These are phyloP conservation scores for Acyrthosiphon pisum DNA, from an alignment of 1,140 invertebrate genomes.

Conservation along the genomic window DNA sequence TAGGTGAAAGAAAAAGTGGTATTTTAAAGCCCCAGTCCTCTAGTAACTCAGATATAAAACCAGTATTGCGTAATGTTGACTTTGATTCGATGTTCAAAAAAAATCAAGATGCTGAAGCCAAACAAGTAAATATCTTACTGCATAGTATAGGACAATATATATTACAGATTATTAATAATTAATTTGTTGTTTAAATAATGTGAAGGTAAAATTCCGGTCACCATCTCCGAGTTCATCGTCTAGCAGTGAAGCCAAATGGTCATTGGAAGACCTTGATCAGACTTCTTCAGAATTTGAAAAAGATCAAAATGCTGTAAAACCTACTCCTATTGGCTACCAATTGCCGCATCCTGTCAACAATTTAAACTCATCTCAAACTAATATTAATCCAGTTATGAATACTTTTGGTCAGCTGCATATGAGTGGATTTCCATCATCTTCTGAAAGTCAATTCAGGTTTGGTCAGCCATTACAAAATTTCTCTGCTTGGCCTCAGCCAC, in stretches of 20 bases:
- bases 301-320: conserved; percentile 47
- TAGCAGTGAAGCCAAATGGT: conserved; percentile 52
- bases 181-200: conserved; percentile 14
- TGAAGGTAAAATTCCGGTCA: conserved; percentile 46
- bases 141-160: not conserved
- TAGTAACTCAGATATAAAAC: conserved; percentile 57
- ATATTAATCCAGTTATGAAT: conserved; percentile 40
- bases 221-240: conserved; percentile 41
- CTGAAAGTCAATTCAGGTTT: conserved; percentile 26
- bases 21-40: conserved; percentile 74
- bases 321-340: conserved; percentile 50
- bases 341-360: conserved; percentile 10
- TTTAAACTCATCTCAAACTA: conserved; percentile 12
- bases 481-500: conserved; percentile 44
- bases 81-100: conserved; percentile 78
- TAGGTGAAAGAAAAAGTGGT: conserved; percentile 68
- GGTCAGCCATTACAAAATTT: conserved; percentile 45
- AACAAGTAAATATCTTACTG: conserved; percentile 63
- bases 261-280: conserved; percentile 53
- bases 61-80: conserved; percentile 72
- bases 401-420: conserved; percentile 27
- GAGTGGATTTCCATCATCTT: conserved; percentile 33
- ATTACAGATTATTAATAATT: conserved; percentile 32
- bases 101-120: conserved; percentile 68
- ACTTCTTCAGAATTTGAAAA: conserved; percentile 54